These are phyloP conservation scores for Lasius platythorax DNA, from an alignment of 2,888 invertebrate species.

Conservation along the genomic window DNA sequence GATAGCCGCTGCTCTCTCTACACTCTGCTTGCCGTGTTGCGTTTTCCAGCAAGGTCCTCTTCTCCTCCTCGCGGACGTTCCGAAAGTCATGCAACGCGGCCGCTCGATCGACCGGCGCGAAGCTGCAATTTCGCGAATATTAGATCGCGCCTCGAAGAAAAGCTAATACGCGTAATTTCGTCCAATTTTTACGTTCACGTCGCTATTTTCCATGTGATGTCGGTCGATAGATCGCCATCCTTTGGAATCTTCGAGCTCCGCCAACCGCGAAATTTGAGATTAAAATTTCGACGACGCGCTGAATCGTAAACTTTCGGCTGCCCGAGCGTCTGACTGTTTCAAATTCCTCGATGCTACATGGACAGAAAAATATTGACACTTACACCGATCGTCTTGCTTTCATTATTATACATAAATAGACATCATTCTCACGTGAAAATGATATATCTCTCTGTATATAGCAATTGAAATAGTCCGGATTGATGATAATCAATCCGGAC, in stretches of 20 bases:
- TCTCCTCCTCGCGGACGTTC: slow-evolving; percentile 67
- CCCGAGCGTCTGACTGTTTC: background rate
- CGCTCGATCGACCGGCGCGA: slow-evolving; percentile 50
- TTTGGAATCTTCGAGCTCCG: background rate
- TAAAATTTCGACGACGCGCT: background rate
- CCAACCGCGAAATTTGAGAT: background rate
- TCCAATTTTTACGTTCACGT: background rate
- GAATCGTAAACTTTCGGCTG: background rate
- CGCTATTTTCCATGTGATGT: background rate
- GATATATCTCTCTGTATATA: too few relatives aligned
- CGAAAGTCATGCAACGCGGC: slow-evolving; percentile 64
- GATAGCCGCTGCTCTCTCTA: slow-evolving; percentile 35
- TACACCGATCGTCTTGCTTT: too few relatives aligned
- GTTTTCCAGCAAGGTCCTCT: slow-evolving; percentile 70
- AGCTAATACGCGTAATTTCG: background rate
- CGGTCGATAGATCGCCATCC: background rate
- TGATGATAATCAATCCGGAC: too few relatives aligned
- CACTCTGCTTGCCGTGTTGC: slow-evolving; percentile 27
- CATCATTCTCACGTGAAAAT: too few relatives aligned
- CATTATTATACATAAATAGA: too few relatives aligned
- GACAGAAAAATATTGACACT: too few relatives aligned
- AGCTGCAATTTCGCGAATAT: slow-evolving; percentile 1
- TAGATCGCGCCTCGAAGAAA: background rate
- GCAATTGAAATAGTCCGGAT: too few relatives aligned
- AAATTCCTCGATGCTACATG: too few relatives aligned